These are phyloP conservation scores for Rallus limicola DNA, from an alignment of 2,113 vertebrate species.

Conservation along the genomic window DNA sequence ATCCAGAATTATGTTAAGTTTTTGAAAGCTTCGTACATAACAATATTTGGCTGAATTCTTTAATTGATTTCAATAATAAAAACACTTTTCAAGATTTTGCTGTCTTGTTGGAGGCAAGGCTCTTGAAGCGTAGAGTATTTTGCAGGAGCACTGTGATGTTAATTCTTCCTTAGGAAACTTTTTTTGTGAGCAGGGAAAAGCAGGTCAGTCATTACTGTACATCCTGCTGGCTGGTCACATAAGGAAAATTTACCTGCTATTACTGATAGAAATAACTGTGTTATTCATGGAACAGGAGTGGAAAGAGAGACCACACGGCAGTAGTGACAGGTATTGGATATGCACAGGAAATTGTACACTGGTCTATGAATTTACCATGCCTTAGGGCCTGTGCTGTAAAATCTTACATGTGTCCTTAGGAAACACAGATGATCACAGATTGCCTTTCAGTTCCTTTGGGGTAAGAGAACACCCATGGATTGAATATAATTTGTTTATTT, in stretches of 20 bases:
- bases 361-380: neutral
- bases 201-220: neutral
- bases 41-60: constrained; percentile 82
- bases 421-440: neutral
- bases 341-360: neutral
- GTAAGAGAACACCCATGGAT: neutral
- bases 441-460: neutral
- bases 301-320: neutral
- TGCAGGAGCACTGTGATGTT: neutral
- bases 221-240: neutral
- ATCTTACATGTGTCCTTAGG: accelerated
- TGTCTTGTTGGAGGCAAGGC: neutral
- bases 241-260: neutral
- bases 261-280: neutral
- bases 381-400: neutral
- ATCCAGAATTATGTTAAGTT: constrained; percentile 89
- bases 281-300: neutral
- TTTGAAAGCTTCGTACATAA: constrained; percentile 84
- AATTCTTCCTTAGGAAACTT: neutral
- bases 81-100: neutral
- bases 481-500: neutral
- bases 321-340: neutral
- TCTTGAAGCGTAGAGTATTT: neutral
- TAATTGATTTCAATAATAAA: neutral
- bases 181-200: neutral